phyloP scores from a whole-genome alignment of 2,113 vertebrate genomes.

The Chloropsis cyanopogon region DNA sequence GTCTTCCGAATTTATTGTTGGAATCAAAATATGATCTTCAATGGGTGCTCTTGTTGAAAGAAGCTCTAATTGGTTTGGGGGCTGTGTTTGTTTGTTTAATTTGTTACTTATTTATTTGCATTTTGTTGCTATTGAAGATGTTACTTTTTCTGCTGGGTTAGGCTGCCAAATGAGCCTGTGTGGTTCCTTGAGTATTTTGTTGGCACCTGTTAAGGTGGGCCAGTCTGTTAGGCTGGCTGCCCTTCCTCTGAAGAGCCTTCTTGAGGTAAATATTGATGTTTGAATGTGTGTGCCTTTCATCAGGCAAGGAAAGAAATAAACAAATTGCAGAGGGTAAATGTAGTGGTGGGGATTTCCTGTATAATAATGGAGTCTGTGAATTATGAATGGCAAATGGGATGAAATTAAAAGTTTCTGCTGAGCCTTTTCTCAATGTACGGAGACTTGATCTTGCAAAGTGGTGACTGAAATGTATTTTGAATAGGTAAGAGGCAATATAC shows the following conservation, averaged over 20 bases:
- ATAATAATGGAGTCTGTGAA: background rate
- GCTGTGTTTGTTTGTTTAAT: background rate
- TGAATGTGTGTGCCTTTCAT: background rate
- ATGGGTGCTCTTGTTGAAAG: background rate
- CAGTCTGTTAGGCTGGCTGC: background rate
- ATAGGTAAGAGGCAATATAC: background rate
- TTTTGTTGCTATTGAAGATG: background rate
- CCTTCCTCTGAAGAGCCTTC: background rate
- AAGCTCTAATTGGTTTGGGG: background rate
- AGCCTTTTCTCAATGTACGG: background rate
- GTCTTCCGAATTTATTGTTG: background rate
- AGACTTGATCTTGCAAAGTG: background rate
- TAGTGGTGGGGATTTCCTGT: background rate
- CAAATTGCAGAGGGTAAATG: background rate
- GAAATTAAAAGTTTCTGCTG: background rate
- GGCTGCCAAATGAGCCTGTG: accelerated
- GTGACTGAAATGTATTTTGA: background rate
- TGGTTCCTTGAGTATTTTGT: background rate
- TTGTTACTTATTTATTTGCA: background rate
- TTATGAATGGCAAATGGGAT: background rate
- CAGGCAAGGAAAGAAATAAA: background rate
- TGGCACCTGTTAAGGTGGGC: background rate
- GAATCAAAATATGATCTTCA: background rate
- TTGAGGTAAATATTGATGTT: background rate
- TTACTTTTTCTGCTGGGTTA: background rate